phyloP scores from a whole-genome alignment of 2,888 invertebrate genomes.

The Himalopsyche kuldschensis region DNA sequence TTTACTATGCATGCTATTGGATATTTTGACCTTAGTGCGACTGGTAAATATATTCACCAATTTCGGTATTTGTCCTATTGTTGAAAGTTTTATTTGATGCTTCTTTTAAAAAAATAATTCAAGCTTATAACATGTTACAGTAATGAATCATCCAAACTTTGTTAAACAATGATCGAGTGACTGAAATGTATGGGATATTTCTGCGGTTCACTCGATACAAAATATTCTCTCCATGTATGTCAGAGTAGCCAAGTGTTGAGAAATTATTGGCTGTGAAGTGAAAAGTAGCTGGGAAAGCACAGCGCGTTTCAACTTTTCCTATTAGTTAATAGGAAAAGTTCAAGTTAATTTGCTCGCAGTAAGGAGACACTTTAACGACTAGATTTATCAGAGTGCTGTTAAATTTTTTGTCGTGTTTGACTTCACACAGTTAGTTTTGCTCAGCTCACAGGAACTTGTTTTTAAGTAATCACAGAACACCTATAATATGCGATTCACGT shows the following conservation, averaged over 20 bases:
- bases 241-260: background rate
- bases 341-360: background rate
- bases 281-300: background rate
- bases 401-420: background rate
- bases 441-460: background rate
- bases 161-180: no score
- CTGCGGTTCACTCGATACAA: no score
- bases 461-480: background rate
- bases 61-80: no score
- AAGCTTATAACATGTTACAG: no score
- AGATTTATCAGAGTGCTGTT: background rate
- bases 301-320: background rate
- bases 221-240: background rate
- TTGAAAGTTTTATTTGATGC: no score
- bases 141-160: no score
- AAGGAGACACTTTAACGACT: background rate
- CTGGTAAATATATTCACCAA: no score
- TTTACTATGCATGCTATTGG: no score
- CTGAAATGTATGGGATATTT: no score
- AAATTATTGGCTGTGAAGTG: background rate
- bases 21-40: no score
- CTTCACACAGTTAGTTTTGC: background rate
- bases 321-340: background rate
- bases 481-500: background rate
- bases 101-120: no score